phyloP scores from a whole-genome alignment of 2,888 invertebrate genomes.

The Lottia gigantea region DNA sequence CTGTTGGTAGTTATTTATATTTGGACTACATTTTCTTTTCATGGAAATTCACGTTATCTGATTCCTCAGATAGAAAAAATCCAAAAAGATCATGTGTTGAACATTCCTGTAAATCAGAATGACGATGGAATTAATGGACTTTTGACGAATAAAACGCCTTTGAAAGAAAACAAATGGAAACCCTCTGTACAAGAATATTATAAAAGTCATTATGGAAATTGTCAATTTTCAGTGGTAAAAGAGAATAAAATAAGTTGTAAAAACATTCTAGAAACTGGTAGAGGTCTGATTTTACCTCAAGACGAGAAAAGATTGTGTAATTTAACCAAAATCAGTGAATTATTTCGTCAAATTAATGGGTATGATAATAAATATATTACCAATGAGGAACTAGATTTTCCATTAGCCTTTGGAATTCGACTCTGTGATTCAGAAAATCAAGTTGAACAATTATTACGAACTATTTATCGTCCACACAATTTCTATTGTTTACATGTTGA shows the following conservation, averaged over 20 bases:
- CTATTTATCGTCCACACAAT: conserved; percentile 62
- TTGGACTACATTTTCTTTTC: too few species aligned
- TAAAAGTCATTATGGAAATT: not conserved
- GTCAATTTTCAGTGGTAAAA: not conserved
- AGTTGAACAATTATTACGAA: conserved; percentile 49
- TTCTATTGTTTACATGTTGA: conserved; percentile 65
- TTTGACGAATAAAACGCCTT: too few species aligned
- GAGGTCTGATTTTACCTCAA: not conserved
- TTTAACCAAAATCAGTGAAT: conserved; percentile 25
- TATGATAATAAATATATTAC: conserved; percentile 34
- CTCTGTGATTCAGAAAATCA: conserved; percentile 49
- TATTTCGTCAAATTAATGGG: conserved; percentile 29
- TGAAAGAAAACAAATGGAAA: too few species aligned
- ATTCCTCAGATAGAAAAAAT: too few species aligned
- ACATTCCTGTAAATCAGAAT: too few species aligned
- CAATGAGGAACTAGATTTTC: conserved; percentile 44
- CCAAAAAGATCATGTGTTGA: too few species aligned
- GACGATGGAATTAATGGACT: too few species aligned
- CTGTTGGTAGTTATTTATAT: too few species aligned
- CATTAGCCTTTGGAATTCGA: conserved; percentile 55
- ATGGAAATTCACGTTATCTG: too few species aligned
- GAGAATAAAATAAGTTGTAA: not conserved
- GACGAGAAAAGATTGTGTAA: conserved; percentile 18
- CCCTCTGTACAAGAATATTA: not conserved
- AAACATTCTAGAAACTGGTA: not conserved